phyloP scores from a whole-genome alignment of 2,888 invertebrate species.

The Stenoptilia bipunctidactyla region DNA sequence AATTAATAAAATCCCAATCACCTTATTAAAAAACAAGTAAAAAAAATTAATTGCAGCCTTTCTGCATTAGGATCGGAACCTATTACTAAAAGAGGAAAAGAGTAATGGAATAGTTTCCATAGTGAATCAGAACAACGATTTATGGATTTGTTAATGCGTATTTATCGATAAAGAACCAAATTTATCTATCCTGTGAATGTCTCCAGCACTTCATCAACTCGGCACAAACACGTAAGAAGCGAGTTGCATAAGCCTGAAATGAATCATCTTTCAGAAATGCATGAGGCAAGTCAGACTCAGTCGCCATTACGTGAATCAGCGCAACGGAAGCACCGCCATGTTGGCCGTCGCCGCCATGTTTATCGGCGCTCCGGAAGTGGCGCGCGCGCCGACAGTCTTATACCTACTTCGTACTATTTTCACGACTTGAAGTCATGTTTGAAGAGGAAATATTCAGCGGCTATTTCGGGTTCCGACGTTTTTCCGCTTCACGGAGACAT shows the following conservation, averaged over 20 bases:
- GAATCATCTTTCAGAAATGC: constrained; percentile 65
- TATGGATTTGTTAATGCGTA: no score
- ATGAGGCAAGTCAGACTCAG: constrained; percentile 56
- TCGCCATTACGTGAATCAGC: constrained; percentile 61
- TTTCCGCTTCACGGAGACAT: constrained; percentile 63
- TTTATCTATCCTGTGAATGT: no score
- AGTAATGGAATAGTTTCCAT: no score
- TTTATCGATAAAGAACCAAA: no score
- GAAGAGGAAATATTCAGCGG: constrained; percentile 61
- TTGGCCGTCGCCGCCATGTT: constrained; percentile 63
- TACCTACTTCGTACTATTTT: constrained; percentile 37
- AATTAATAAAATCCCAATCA: no score
- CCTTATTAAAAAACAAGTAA: no score
- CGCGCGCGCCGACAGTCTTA: constrained; percentile 64
- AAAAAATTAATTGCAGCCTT: no score
- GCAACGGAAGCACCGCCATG: constrained; percentile 66
- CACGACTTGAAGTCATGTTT: constrained; percentile 45
- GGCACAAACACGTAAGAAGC: constrained; percentile 19
- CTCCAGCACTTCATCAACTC: background rate
- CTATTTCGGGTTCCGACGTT: constrained; percentile 59
- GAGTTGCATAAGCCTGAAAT: constrained; percentile 45
- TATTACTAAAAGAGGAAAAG: no score
- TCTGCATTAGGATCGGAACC: no score
- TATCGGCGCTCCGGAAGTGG: constrained; percentile 66
- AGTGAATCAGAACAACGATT: no score